Evolutionary conservation across 2,888 invertebrate species (phyloP).

Genomic region (Tyria jacobaeae): DNA sequence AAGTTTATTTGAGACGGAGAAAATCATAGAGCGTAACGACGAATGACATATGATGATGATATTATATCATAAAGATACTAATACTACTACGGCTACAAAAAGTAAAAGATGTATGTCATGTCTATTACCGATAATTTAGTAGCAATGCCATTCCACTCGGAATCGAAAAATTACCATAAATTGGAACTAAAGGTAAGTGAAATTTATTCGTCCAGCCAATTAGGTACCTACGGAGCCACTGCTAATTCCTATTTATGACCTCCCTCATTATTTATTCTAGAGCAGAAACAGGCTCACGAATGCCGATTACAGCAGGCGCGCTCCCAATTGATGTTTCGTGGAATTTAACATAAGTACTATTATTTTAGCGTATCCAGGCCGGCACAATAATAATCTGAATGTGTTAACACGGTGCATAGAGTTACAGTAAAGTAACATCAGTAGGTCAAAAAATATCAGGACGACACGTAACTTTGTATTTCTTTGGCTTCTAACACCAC

Average conservation of each 20-base stretch:
- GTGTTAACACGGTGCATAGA: constrained; percentile 10
- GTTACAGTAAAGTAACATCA: constrained; percentile 20
- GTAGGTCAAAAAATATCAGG: too few relatives aligned
- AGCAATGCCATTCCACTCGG: background rate
- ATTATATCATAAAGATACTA: too few relatives aligned
- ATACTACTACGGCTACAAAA: too few relatives aligned
- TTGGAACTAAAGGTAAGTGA: constrained; percentile 15
- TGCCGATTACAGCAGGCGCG: constrained; percentile 10
- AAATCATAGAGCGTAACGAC: too few relatives aligned
- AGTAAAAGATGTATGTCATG: constrained; percentile 6
- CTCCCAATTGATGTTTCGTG: constrained; percentile 23
- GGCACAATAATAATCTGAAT: constrained; percentile 17
- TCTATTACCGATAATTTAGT: constrained; percentile 11
- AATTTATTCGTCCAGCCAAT: constrained; percentile 2
- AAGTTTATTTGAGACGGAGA: too few relatives aligned
- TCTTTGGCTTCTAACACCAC: too few relatives aligned
- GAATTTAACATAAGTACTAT: constrained; percentile 24
- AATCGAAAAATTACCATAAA: constrained; percentile 11
- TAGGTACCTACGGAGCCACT: background rate
- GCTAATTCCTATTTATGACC: constrained; percentile 9
- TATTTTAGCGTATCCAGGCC: constrained; percentile 28
- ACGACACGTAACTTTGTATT: too few relatives aligned
- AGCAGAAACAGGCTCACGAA: constrained; percentile 16
- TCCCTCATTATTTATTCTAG: constrained; percentile 12
- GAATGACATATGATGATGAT: too few relatives aligned